Percentiles rank a stretch among this genome's conserved stretches.
These are phyloP conservation scores for Drosophila sp. DNA, from an alignment of 1,140 invertebrate species.

Conservation along the genomic window DNA sequence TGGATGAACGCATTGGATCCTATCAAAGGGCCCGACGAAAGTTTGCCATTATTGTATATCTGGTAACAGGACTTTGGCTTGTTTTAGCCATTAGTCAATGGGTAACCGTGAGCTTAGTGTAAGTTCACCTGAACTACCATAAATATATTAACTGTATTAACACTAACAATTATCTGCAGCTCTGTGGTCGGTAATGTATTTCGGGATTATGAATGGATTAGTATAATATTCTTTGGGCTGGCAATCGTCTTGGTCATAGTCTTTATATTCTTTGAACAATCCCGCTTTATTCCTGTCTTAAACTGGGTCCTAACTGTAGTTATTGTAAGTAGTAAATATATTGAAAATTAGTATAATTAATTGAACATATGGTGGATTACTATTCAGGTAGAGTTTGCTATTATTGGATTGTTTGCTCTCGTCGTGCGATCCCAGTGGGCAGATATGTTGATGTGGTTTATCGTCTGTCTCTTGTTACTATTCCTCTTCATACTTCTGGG, in stretches of 20 bases:
- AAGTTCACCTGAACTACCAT: conserved; percentile 35
- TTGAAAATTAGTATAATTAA: too few species aligned
- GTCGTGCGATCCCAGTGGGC: conserved; percentile 16
- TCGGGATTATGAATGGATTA: conserved; percentile 27
- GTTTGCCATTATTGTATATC: conserved; percentile 53
- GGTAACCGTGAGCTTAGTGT: conserved; percentile 42
- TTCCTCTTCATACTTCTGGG: conserved; percentile 58
- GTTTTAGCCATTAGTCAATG: conserved; percentile 53
- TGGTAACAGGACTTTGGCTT: conserved; percentile 53
- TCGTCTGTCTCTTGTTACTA: conserved; percentile 45
- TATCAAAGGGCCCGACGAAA: conserved; percentile 55
- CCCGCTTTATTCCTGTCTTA: conserved; percentile 41
- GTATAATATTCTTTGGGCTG: conserved; percentile 48
- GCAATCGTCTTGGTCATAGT: conserved; percentile 37
- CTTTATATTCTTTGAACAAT: conserved; percentile 60
- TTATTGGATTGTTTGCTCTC: conserved; percentile 56
- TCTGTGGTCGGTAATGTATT: neutral
- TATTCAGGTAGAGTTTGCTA: conserved; percentile 61
- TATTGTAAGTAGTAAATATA: conserved; percentile 51
- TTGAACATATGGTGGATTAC: too few species aligned
- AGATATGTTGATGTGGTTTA: conserved; percentile 57
- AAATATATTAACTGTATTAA: too few species aligned
- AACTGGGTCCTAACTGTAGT: conserved; percentile 53
- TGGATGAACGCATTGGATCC: conserved; percentile 48
- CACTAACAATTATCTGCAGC: conserved; percentile 13